These are phyloP conservation scores for Dipus sagitta DNA, from an alignment of 2,797 vertebrate genomes.

Conservation along the genomic window DNA sequence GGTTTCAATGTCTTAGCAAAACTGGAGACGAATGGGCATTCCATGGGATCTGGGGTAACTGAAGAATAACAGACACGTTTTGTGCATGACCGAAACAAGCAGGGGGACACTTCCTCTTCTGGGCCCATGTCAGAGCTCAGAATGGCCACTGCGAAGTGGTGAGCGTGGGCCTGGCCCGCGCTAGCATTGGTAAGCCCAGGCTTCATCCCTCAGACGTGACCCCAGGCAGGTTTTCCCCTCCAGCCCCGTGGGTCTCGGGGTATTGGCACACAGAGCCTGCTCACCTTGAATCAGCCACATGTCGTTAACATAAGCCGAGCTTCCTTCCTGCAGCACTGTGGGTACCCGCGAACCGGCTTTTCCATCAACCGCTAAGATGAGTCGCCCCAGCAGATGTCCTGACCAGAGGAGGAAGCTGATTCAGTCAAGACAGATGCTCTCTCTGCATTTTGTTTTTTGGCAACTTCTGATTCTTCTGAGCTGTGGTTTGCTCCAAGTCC, in stretches of 20 bases:
- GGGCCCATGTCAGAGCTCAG: conserved; percentile 13
- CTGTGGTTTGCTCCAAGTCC: not conserved
- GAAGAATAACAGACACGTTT: conserved; percentile 73
- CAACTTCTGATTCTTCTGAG: not conserved
- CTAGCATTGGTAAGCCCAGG: not conserved
- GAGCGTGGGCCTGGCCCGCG: not conserved
- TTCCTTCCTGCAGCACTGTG: not conserved
- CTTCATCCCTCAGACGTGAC: not conserved
- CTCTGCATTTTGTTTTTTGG: no score
- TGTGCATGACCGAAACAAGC: conserved; percentile 17
- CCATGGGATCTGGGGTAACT: conserved; percentile 74
- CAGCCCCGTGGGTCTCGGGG: not conserved
- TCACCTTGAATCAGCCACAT: not conserved
- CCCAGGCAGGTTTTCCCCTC: fast-evolving
- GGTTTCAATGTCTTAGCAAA: conserved; percentile 82
- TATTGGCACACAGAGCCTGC: fast-evolving
- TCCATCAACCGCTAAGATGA: not conserved
- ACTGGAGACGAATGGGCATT: conserved; percentile 45
- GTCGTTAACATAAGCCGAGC: fast-evolving
- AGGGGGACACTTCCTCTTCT: conserved; percentile 43
- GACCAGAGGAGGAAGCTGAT: fast-evolving
- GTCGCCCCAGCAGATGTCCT: not conserved
- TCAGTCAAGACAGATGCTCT: not conserved
- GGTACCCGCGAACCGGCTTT: no score
- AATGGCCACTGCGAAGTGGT: not conserved